These are phyloP conservation scores for Drosophila ogumai DNA, from an alignment of 1,140 invertebrate genomes.

Conservation along the genomic window DNA sequence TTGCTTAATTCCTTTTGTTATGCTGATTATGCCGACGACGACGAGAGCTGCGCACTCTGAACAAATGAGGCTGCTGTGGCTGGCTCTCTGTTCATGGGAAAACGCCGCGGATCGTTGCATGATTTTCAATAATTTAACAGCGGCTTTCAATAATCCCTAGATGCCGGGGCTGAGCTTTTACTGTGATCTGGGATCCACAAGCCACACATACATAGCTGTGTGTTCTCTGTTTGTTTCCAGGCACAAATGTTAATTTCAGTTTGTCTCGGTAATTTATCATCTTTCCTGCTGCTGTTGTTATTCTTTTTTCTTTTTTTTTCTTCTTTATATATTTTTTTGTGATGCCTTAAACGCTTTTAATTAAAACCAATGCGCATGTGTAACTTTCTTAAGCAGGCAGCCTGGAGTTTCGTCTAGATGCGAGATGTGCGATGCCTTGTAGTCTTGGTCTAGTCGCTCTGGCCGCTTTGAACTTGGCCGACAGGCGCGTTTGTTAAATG, in stretches of 20 bases:
- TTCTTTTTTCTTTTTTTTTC: neutral
- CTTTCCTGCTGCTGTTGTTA: conserved; percentile 24
- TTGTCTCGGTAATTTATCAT: conserved; percentile 83
- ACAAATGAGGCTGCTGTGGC: conserved; percentile 55
- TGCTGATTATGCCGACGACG: conserved; percentile 83
- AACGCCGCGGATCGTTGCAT: conserved; percentile 66
- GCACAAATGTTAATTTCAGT: conserved; percentile 79
- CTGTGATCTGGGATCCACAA: conserved; percentile 35
- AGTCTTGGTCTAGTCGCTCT: conserved; percentile 42
- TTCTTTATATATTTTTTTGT: conserved; percentile 9
- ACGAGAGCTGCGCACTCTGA: conserved; percentile 48
- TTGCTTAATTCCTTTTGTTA: conserved; percentile 85
- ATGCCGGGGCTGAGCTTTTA: conserved; percentile 2
- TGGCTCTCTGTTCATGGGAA: conserved; percentile 67
- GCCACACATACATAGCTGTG: conserved; percentile 6
- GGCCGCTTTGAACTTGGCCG: conserved; percentile 80
- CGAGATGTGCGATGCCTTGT: conserved; percentile 11
- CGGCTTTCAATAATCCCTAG: conserved; percentile 51
- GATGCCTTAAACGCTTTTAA: conserved; percentile 81
- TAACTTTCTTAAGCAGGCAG: conserved; percentile 81
- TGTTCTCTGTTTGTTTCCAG: conserved; percentile 29
- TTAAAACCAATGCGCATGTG: conserved; percentile 84
- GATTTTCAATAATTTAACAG: conserved; percentile 82
- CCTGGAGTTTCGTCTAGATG: conserved; percentile 24
- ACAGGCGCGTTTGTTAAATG: conserved; percentile 82